Evolutionary conservation across 2,797 vertebrate species (phyloP), one percentile per base, ranked within the genome.

Genomic region (Sebastes nivosus): DNA sequence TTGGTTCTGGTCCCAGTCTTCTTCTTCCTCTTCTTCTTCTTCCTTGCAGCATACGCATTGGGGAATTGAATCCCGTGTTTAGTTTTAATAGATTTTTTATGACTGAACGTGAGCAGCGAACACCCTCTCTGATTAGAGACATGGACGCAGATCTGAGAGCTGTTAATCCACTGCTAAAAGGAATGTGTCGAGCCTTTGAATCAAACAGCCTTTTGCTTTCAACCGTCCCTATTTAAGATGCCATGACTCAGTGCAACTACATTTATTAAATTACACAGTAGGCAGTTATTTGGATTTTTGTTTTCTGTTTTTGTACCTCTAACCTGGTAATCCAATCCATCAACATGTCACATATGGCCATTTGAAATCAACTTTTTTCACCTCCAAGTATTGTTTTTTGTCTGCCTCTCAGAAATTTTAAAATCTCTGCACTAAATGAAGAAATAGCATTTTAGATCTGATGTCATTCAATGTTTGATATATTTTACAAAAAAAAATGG

Each of bases 41-140:
- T 13, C 42, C 77, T 75, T 52, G 30, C 73, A 42, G 30, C 6
- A 0, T 14, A 32, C 50, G 30, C 67, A 3, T 54, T 60, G 81
- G 81, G 77, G 77, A 90, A 75, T 82, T 81, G 20, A 85, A 81
- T 72, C 34, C 64, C 64, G 25, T 77, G 80, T 72, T 74, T 71
- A 10, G 65, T 76, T 85, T 81, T 69, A 70, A 88, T 90, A 22
- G 75, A 88, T 88, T 90, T 87, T 80, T 75, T 64, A 82, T 83
- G 72, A 87, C 34, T n/a, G 38, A 87, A 81, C 57, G 34, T 82
- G 81, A 88, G 81, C 61, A 60, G 75, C 2, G 75, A 88, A 64
- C 77, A 70, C 61, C 52, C 69, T 55, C 52, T 73, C 52, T 86
- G 72, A 84, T 85, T 79, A 84, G 76, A 89, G 54, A 72, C 71